Percentiles rank a stretch among this genome's conserved stretches.
These are phyloP conservation scores for Ceyx erithaca DNA, from an alignment of 2,797 vertebrate species.

Conservation along the genomic window DNA sequence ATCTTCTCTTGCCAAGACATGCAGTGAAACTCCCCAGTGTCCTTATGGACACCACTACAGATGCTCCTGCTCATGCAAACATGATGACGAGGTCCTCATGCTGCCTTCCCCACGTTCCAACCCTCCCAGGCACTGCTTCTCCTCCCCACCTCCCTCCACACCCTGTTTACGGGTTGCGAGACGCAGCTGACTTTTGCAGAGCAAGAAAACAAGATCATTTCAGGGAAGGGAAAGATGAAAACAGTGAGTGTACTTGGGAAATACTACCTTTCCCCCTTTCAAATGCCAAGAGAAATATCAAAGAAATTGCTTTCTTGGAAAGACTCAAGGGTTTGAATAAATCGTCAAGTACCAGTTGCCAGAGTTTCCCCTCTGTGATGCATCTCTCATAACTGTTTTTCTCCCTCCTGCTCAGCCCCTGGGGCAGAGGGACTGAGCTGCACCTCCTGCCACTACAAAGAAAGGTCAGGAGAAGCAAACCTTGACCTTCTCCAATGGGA, in stretches of 20 bases:
- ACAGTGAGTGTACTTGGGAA: not conserved
- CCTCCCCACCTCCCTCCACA: not conserved
- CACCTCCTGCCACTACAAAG: not conserved
- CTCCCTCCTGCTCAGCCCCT: not conserved
- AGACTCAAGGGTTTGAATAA: constrained; percentile 71
- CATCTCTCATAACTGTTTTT: not conserved
- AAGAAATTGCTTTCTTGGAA: constrained; percentile 75
- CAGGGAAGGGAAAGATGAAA: not conserved
- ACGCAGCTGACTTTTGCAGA: not conserved
- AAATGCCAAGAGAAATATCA: constrained; percentile 82
- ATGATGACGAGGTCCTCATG: accelerated
- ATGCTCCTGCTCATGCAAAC: not conserved
- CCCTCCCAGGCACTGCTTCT: not conserved
- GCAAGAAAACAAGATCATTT: constrained; percentile 19
- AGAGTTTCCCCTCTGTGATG: not conserved
- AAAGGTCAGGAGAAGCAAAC: not conserved
- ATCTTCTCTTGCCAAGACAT: not conserved
- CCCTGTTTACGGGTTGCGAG: not conserved
- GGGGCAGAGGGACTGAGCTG: not conserved
- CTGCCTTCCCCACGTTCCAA: not conserved
- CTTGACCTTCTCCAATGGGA: not conserved
- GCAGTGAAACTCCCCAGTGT: not conserved
- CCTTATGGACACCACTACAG: not conserved
- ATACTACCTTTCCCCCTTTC: constrained; percentile 23
- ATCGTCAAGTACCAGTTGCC: constrained; percentile 46